A percentile compares a stretch with the other conserved stretches of the same genome.
Evolutionary conservation across 2,888 invertebrate genomes (phyloP).

Genomic region (Chalcis sispes): DNA sequence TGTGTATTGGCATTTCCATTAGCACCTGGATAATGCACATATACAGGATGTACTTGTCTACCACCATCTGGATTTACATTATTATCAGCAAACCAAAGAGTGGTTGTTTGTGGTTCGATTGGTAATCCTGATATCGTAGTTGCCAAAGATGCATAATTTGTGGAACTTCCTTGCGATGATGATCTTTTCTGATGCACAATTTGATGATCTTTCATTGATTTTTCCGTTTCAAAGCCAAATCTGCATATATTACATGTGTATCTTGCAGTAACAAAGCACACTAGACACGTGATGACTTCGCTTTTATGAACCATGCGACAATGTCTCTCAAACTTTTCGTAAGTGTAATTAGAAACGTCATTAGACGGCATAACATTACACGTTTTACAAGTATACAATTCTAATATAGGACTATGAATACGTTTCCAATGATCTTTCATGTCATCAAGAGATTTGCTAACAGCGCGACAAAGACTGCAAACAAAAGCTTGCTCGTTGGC

Average conservation of each 20-base stretch:
- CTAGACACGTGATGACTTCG: slow-evolving; percentile 29
- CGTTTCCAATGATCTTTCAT: slow-evolving; percentile 57
- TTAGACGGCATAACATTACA: slow-evolving; percentile 48
- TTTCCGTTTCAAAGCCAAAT: slow-evolving; percentile 58
- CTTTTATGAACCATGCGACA: slow-evolving; percentile 53
- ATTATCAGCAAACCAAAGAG: slow-evolving; percentile 42
- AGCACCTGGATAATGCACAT: slow-evolving; percentile 33
- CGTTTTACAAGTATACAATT: slow-evolving; percentile 55
- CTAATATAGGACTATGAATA: slow-evolving; percentile 55
- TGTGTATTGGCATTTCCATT: slow-evolving; percentile 18
- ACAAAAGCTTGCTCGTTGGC: slow-evolving; percentile 51
- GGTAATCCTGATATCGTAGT: background rate
- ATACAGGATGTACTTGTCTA: slow-evolving; percentile 43
- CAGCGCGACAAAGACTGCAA: slow-evolving; percentile 62
- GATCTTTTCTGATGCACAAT: slow-evolving; percentile 47
- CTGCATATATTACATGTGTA: slow-evolving; percentile 61
- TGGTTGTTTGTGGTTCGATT: background rate
- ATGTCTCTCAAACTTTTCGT: slow-evolving; percentile 61
- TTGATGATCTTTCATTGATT: slow-evolving; percentile 58
- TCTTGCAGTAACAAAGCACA: slow-evolving; percentile 40
- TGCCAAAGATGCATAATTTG: background rate
- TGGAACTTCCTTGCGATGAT: background rate
- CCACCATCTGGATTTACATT: slow-evolving; percentile 33
- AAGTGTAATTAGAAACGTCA: slow-evolving; percentile 47
- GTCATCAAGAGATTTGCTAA: slow-evolving; percentile 47